Percentiles rank a stretch among this genome's conserved stretches.
Evolutionary conservation across 2,888 invertebrate genomes (phyloP).

Genomic region (Monopis laevigella): DNA sequence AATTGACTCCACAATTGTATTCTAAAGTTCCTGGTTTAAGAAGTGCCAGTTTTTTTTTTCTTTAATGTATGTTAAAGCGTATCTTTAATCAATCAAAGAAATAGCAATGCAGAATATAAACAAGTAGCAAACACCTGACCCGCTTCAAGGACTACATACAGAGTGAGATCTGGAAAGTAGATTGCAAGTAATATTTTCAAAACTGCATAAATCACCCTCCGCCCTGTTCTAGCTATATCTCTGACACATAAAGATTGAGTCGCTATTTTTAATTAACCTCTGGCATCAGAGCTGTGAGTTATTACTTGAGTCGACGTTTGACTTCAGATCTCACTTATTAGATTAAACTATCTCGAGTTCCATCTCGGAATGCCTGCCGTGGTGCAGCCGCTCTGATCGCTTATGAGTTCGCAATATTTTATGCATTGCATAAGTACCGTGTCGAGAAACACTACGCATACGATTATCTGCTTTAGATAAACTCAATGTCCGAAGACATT

Average conservation of each 20-base stretch:
- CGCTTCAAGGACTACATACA: too few relatives aligned
- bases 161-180: constrained; percentile 1
- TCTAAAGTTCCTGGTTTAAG: too few relatives aligned
- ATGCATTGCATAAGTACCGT: constrained; percentile 49
- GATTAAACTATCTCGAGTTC: constrained; percentile 59
- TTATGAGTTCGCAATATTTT: constrained; percentile 60
- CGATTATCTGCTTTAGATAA: constrained; percentile 46
- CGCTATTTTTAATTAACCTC: constrained; percentile 68
- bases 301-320: constrained; percentile 54
- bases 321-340: constrained; percentile 63
- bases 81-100: too few relatives aligned
- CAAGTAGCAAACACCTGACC: too few relatives aligned
- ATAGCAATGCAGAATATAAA: too few relatives aligned
- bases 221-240: constrained; percentile 46
- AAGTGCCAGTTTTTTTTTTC: too few relatives aligned
- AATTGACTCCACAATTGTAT: too few relatives aligned
- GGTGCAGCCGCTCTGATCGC: constrained; percentile 29
- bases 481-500: constrained; percentile 20
- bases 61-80: too few relatives aligned
- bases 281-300: constrained; percentile 57
- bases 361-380: constrained; percentile 38
- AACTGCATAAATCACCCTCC: constrained; percentile 7
- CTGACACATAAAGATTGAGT: constrained; percentile 54
- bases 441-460: constrained; percentile 32
- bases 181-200: constrained; percentile 8